These are phyloP conservation scores for Egretta garzetta DNA, from an alignment of 2,113 vertebrate species.

Conservation along the genomic window DNA sequence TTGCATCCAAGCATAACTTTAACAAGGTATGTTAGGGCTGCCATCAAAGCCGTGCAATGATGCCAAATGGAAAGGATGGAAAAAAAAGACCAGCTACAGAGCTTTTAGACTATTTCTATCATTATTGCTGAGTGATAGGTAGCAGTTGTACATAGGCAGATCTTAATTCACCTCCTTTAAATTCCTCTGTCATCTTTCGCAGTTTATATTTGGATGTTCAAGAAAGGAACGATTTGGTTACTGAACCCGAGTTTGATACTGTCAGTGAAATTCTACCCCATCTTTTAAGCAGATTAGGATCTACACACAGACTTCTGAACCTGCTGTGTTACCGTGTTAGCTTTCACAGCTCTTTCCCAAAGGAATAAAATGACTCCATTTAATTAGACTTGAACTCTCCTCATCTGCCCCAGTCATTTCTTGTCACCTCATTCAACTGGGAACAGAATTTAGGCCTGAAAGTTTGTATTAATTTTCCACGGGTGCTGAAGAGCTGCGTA, in stretches of 20 bases:
- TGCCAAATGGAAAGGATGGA: background rate
- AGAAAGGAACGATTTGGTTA: constrained; percentile 19
- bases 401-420: background rate
- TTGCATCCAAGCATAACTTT: accelerated
- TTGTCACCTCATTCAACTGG: background rate
- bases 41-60: background rate
- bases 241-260: background rate
- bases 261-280: constrained; percentile 34
- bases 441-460: background rate
- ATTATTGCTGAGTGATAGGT: background rate
- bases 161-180: background rate
- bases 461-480: background rate
- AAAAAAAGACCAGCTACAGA: background rate
- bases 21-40: background rate
- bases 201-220: background rate
- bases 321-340: constrained; percentile 1
- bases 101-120: background rate
- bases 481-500: background rate
- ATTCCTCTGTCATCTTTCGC: background rate
- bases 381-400: constrained; percentile 18
- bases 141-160: background rate
- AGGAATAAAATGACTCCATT: constrained; percentile 30
- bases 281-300: constrained; percentile 57
- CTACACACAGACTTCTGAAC: constrained; percentile 54
- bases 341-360: constrained; percentile 45